Evolutionary conservation across 1,140 invertebrate genomes (phyloP).

Genomic region (Monomorium pharaonis): DNA sequence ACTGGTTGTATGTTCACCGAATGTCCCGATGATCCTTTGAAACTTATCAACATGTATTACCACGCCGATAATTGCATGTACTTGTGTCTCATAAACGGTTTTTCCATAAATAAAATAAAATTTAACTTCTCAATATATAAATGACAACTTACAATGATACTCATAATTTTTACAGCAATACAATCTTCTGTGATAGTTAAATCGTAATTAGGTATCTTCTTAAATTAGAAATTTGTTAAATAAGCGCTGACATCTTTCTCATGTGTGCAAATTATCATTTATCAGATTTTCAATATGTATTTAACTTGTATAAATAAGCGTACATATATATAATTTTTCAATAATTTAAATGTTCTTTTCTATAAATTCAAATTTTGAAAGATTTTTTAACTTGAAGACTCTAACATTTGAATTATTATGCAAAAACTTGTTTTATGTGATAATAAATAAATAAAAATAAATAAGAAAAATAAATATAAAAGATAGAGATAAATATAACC

Average conservation of each 20-base stretch:
- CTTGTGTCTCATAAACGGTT: background rate
- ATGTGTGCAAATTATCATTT: background rate
- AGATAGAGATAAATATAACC: background rate
- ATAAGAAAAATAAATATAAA: background rate
- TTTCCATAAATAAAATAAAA: background rate
- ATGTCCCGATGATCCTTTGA: constrained; percentile 24
- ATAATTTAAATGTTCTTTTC: background rate
- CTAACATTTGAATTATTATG: background rate
- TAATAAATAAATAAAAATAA: background rate
- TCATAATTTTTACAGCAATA: background rate
- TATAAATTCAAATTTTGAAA: background rate
- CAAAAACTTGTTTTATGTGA: background rate
- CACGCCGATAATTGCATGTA: background rate
- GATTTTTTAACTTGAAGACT: background rate
- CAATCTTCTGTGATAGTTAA: background rate
- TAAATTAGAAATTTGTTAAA: background rate
- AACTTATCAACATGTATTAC: background rate
- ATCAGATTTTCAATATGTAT: background rate
- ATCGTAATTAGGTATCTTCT: background rate
- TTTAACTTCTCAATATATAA: background rate
- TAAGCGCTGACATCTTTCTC: background rate
- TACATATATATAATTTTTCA: background rate
- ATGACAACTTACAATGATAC: background rate
- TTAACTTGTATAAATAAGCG: background rate
- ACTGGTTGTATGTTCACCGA: constrained; percentile 1